Conservation (phyloP, 2,888 invertebrate genomes). For the Coelinius sp. region DNA sequence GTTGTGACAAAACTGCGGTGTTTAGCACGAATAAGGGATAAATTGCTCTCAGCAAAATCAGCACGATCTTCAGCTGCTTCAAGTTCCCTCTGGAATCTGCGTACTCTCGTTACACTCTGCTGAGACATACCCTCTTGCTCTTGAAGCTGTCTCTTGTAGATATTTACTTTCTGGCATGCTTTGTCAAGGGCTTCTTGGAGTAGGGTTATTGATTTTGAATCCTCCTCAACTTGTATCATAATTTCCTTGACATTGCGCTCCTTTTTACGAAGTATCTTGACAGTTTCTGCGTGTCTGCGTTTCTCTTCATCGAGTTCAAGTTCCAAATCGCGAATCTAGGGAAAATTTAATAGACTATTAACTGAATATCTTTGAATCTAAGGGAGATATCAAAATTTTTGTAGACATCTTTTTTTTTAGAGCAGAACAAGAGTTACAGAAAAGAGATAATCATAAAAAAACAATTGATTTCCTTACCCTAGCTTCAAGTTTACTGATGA, state of each 20-base stretch:
- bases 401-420: too few relatives aligned
- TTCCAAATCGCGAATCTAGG: conserved; percentile 92
- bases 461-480: conserved; percentile 69
- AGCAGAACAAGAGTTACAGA: too few relatives aligned
- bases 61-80: conserved; percentile 98
- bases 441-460: not conserved
- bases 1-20: conserved; percentile 98
- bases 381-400: too few relatives aligned
- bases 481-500: conserved; percentile 97
- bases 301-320: conserved; percentile 96
- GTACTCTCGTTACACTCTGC: conserved; percentile 94
- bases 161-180: conserved; percentile 86
- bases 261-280: conserved; percentile 98
- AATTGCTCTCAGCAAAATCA: conserved; percentile 93
- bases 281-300: conserved; percentile 96
- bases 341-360: not conserved
- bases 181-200: conserved; percentile 94
- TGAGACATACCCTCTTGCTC: conserved; percentile 95
- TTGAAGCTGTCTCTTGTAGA: conserved; percentile 96
- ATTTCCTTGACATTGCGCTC: conserved; percentile 97
- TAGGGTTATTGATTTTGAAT: conserved; percentile 94
- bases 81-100: conserved; percentile 97
- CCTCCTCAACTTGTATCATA: conserved; percentile 95
- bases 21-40: conserved; percentile 96
- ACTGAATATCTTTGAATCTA: too few relatives aligned